phyloP scores from a whole-genome alignment of 2,113 vertebrate species.

The Anoplopoma fimbria region DNA sequence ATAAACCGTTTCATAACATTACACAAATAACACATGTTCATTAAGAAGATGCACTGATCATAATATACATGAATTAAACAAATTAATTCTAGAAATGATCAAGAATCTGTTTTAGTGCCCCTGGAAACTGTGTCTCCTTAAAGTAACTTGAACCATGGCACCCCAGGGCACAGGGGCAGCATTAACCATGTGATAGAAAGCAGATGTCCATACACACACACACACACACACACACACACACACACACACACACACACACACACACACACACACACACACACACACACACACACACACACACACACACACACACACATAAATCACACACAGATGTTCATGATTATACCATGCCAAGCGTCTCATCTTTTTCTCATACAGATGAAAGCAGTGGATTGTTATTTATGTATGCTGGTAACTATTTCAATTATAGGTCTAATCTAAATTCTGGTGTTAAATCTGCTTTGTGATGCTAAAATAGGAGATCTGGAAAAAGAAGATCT shows the following conservation, averaged over 20 bases:
- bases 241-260: slow-evolving; percentile 35
- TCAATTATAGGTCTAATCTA: slow-evolving; percentile 15
- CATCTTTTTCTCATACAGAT: slow-evolving; percentile 39
- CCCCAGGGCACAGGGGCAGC: slow-evolving; percentile 51
- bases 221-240: slow-evolving; percentile 13
- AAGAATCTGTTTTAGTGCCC: neutral
- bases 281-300: slow-evolving; percentile 12
- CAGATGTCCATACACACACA: slow-evolving; percentile 71
- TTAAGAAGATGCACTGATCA: neutral
- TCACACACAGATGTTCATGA: slow-evolving; percentile 57
- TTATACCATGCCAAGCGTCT: slow-evolving; percentile 34
- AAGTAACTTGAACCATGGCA: slow-evolving; percentile 66
- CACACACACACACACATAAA: slow-evolving; percentile 24
- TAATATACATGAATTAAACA: neutral
- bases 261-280: slow-evolving; percentile 26
- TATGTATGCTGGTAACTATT: neutral
- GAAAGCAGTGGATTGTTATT: slow-evolving; percentile 21
- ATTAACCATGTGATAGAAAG: slow-evolving; percentile 65
- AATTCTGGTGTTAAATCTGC: neutral
- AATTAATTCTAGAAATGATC: neutral
- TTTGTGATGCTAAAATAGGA: neutral
- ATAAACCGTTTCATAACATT: neutral
- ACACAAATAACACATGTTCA: neutral
- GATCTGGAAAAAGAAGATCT: neutral
- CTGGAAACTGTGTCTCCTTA: slow-evolving; percentile 42